Percentiles rank a stretch among this genome's conserved stretches.
These are phyloP conservation scores for Ochropleura leucogaster DNA, from an alignment of 2,888 invertebrate species.

Conservation along the genomic window DNA sequence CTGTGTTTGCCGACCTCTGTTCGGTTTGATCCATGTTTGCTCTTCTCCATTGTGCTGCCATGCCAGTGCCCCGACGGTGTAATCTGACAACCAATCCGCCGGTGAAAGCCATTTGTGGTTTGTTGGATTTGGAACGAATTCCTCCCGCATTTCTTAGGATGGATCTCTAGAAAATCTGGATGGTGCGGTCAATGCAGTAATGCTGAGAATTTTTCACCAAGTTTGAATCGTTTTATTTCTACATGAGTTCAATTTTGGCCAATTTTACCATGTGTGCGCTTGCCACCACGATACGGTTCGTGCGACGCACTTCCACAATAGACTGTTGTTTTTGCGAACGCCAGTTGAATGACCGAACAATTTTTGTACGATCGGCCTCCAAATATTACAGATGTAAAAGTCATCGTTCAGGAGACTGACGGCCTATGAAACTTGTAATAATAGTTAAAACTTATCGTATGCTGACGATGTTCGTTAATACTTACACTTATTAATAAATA, in stretches of 20 bases:
- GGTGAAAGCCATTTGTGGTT: slow-evolving; percentile 48
- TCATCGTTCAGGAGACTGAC: slow-evolving; percentile 50
- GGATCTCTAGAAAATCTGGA: background rate
- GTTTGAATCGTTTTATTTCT: slow-evolving; percentile 1
- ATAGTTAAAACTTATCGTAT: slow-evolving; percentile 35
- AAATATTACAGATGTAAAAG: slow-evolving; percentile 66
- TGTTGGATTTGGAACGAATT: slow-evolving; percentile 36
- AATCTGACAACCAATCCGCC: slow-evolving; percentile 61
- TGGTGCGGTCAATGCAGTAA: background rate
- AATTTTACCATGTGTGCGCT: slow-evolving; percentile 60
- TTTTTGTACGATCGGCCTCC: slow-evolving; percentile 80
- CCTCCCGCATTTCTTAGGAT: slow-evolving; percentile 11
- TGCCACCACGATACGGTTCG: slow-evolving; percentile 69
- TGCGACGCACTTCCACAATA: slow-evolving; percentile 83
- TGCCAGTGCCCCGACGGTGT: slow-evolving; percentile 62
- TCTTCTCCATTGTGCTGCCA: slow-evolving; percentile 78
- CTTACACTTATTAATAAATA: slow-evolving; percentile 82
- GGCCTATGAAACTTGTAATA: slow-evolving; percentile 32
- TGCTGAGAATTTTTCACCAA: background rate
- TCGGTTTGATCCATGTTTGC: slow-evolving; percentile 83
- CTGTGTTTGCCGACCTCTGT: slow-evolving; percentile 79
- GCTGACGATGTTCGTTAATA: slow-evolving; percentile 50
- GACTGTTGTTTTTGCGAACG: slow-evolving; percentile 81
- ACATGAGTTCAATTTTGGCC: slow-evolving; percentile 23
- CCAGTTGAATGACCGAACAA: slow-evolving; percentile 81